Conservation (phyloP, 1,140 invertebrate species). For the Aradophagus sp. region DNA sequence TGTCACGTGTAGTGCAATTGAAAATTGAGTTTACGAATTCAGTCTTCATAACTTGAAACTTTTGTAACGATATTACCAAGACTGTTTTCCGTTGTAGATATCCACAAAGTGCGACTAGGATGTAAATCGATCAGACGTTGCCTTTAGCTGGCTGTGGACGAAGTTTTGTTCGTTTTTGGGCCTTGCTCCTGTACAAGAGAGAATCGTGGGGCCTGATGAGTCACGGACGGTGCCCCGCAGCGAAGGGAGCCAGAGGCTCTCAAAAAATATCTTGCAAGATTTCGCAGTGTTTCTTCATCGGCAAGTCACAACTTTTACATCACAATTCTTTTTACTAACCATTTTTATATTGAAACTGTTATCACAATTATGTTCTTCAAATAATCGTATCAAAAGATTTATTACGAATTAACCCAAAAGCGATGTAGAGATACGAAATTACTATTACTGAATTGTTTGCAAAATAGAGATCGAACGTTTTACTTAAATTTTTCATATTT, state of each 20-base stretch:
- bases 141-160: slow-evolving; percentile 64
- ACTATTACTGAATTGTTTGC: no score
- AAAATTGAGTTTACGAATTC: no score
- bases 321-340: no score
- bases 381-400: no score
- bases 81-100: slow-evolving; percentile 68
- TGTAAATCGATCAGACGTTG: slow-evolving; percentile 73
- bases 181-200: slow-evolving; percentile 71
- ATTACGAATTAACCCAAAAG: no score
- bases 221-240: slow-evolving; percentile 73
- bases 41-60: slow-evolving; percentile 23
- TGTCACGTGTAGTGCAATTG: no score
- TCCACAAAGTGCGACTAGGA: slow-evolving; percentile 69
- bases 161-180: slow-evolving; percentile 72
- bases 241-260: slow-evolving; percentile 68
- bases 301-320: no score
- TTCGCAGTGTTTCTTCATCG: not conserved
- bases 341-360: no score
- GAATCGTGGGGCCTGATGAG: slow-evolving; percentile 74
- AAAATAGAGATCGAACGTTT: no score
- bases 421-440: no score
- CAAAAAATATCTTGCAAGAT: slow-evolving; percentile 51
- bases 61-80: slow-evolving; percentile 38
- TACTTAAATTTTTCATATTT: no score
- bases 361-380: no score